Evolutionary conservation across 2,888 invertebrate genomes (phyloP).

Genomic region (Cenopis cana): DNA sequence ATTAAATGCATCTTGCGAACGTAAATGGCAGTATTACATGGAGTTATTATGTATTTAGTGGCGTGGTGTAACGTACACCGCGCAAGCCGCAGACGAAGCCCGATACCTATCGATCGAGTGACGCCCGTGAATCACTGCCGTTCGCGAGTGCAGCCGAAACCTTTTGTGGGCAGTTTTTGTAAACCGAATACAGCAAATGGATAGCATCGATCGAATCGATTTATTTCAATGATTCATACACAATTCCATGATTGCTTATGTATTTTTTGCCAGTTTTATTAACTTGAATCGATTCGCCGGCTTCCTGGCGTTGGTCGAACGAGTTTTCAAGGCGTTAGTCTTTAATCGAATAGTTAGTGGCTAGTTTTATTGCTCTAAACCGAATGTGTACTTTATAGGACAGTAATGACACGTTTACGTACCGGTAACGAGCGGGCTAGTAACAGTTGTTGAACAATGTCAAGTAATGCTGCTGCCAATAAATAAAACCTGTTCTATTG

Average conservation of each 20-base stretch:
- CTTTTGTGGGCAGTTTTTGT: conserved; percentile 69
- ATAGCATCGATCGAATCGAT: conserved; percentile 66
- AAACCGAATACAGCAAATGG: conserved; percentile 61
- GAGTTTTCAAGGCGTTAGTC: conserved; percentile 24
- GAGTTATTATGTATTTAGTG: conserved; percentile 44
- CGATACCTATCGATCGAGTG: conserved; percentile 67
- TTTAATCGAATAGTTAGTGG: conserved; percentile 20
- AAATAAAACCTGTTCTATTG: conserved; percentile 65
- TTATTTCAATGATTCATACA: conserved; percentile 70
- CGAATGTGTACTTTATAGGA: conserved; percentile 33
- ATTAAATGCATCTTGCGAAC: conserved; percentile 9
- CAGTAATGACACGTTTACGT: conserved; percentile 40
- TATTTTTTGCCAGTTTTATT: conserved; percentile 22
- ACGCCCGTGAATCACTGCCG: conserved; percentile 65
- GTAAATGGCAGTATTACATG: conserved; percentile 33
- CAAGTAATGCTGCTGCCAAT: conserved; percentile 56
- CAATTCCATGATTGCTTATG: conserved; percentile 58
- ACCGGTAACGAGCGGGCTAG: conserved; percentile 39
- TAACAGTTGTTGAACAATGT: conserved; percentile 47
- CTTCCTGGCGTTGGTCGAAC: conserved; percentile 29
- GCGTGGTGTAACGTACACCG: conserved; percentile 62
- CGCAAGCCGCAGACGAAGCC: conserved; percentile 67
- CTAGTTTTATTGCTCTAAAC: conserved; percentile 26
- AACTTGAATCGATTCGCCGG: conserved; percentile 17
- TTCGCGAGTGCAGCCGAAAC: conserved; percentile 60